Base-by-base conservation (phyloP, 2,797 vertebrate species). In the Gymnothorax reevesii region DNA sequence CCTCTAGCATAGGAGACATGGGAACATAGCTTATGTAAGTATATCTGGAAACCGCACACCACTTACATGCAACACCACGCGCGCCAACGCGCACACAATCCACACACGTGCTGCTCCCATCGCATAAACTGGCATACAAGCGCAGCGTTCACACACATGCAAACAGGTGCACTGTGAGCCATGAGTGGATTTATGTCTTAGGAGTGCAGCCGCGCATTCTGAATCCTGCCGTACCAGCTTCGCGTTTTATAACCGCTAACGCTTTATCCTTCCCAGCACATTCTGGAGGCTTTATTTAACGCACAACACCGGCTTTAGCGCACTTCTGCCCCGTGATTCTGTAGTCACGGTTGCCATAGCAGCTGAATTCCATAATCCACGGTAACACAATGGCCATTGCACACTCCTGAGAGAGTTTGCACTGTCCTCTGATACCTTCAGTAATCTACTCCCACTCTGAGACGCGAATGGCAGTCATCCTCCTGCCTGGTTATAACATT, bases 131-230 rank as follows among this genome's bases (percentile, higher is more conserved):
- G 20, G 25, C 6, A 66, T 6, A n/a, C 22, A 25, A 20, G 25
- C 62, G 7, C 22, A 66, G 15, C 17, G 5, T 20, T 10, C 75
- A 54, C 33, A 75, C 27, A 75, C n/a, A 71, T 49, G 42, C 52
- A n/a, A n/a, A 80, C 77, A 80, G 77, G 77, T 80, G 77, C 77
- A 80, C 77, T 80, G 54, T 20, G 55, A 52, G 55, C 49, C 52
- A 5, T 22, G 22, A 54, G 77, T 80, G 77, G 49, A 80, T 54
- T 55, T 80, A 52, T 80, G 20, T 52, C 75, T 52, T 49, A 79
- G 75, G 75, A 49, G 75, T 27, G 27, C 71, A 42, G 71, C 13
- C 71, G 27, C 27, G 13, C 20, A 27, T 52, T 80, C 77, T 55
- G 7, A 80, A 22, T 80, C n/a, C 52, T 54, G 20, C 33, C 33